Evolutionary conservation across 2,888 invertebrate genomes (phyloP).

Genomic region (Eurytoma adleriae): DNA sequence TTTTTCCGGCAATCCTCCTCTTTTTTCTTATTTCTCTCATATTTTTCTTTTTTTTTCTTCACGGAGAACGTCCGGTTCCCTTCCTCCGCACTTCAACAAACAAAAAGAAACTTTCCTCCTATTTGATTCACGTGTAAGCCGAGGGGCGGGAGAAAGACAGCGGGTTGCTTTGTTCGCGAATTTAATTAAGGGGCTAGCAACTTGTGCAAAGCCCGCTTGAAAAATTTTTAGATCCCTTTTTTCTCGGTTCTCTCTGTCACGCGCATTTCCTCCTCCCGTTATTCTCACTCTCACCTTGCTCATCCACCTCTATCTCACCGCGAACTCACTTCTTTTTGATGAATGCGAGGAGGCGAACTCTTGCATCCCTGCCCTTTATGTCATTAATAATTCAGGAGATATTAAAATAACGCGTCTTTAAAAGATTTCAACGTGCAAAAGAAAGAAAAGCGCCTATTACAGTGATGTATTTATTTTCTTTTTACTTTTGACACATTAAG

Average conservation of each 20-base stretch:
- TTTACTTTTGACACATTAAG: conserved; percentile 23
- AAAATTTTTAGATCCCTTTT: conserved; percentile 48
- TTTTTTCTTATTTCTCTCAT: conserved; percentile 24
- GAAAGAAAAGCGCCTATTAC: neutral
- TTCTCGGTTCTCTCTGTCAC: conserved; percentile 17
- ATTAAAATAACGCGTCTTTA: conserved; percentile 49
- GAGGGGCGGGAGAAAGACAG: conserved; percentile 55
- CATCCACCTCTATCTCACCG: neutral
- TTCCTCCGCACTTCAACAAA: conserved; percentile 2
- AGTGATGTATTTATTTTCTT: conserved; percentile 40
- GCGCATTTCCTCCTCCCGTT: neutral
- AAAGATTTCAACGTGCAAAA: conserved; percentile 25
- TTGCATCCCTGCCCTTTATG: conserved; percentile 11
- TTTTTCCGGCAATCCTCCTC: conserved; percentile 32
- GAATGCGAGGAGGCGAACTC: conserved; percentile 35
- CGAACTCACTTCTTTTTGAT: conserved; percentile 43
- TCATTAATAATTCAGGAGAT: conserved; percentile 55
- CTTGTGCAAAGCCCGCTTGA: conserved; percentile 29
- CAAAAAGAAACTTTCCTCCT: conserved; percentile 57
- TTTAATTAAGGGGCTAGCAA: conserved; percentile 55
- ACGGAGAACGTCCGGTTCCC: conserved; percentile 45
- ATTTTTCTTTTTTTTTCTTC: conserved; percentile 42
- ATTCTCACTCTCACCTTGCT: conserved; percentile 4
- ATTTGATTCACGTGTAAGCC: conserved; percentile 57
- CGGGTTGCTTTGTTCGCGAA: conserved; percentile 56